Evolutionary conservation across 35 echinoderm and acorn worm species (phyloP), one percentile per base, ranked within the genome.

Genomic region (Ophiothrix spiculata): DNA sequence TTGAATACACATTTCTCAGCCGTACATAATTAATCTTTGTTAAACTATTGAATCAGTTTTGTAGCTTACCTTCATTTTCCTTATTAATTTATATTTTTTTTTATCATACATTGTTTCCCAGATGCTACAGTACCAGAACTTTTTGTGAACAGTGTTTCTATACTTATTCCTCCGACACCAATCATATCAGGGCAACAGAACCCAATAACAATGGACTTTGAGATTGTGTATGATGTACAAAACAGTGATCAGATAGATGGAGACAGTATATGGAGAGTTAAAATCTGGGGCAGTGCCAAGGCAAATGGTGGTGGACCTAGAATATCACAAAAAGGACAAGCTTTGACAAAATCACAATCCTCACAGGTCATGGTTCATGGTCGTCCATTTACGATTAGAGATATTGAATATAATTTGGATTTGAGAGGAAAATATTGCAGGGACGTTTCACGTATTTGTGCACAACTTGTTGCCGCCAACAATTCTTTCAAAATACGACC

Each of bases 131-230:
- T 69, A 12, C 60, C 60, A 69, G 60, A 69, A 69, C 23, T 69
- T 28, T 10, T 12, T 25, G 60, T 69, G 10, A 69, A 69, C 25
- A 69, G 60, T n/a, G 60, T 69, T 25, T 69, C 60, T 4, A 69
- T 69, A 6, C 17, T 69, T 28, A 25, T 69, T 25, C 10, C 60
- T 4, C 60, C 60, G 29, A 69, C 60, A 6, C 60, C 60, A 15
- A 28, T 69, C 1, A 69, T 69, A 69, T 69, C 60, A n/a, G 60
- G 60, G 3, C 6, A 69, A 69, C 2, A 15, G 17, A 69, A 69
- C 29, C 60, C 60, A 69, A 69, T 69, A 28, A 69, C 60, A 2
- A 69, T 69, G 60, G 60, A 69, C 60, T 69, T 69, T 69, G 60
- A 69, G 29, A n/a, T 69, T 2, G 60, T 69, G 6, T 69, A 69